Base-by-base conservation (phyloP, 2,797 vertebrate species). In the Chrosomus eos region DNA sequence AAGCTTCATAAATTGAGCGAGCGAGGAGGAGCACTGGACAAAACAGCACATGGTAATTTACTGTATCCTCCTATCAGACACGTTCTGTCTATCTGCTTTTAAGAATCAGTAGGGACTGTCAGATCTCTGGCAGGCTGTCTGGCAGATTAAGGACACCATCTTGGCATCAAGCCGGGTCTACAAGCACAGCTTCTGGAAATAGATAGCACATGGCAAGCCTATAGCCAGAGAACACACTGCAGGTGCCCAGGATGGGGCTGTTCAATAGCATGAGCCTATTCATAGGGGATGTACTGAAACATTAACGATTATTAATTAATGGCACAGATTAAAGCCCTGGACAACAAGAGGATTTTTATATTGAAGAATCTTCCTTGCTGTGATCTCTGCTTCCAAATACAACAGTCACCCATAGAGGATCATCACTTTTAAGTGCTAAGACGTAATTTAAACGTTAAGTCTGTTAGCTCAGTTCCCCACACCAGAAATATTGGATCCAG, bases 101-200 rank as follows among this genome's bases (percentile, higher is more conserved):
- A 88, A 86, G 87, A 90, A 93, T 93, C 92, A 90, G 89, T 89
- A 84, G 88, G 83, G 87, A 85, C 90, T 91, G 93, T 93, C 92
- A 92, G 93, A 94, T 93, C 92, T 90, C 86, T 92, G 93, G 93
- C 94, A 91, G 92, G 85, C 90, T 92, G 92, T 89, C 91, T 83
- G 92, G 91, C 93, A 92, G 92, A 94, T 94, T 94, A 93, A 92
- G 90, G 91, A 91, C 91, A 90, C 91, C 91, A 90, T 90, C 91
- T 91, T 92, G 88, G 92, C 91, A 90, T 91, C 90, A 74, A 85
- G 81, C 81, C 36, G 88, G 90, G 92, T 93, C 91, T 91, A 86
- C 89, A 88, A 92, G 91, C 89, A 87, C 87, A 88, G 87, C 87
- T 64, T 87, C 91, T 90, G 91, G 89, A 92, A 92, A 92, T 90